These are phyloP conservation scores for Arbacia lixula DNA, from an alignment of 53 echinoderm and acorn worm species.

Conservation along the genomic window DNA sequence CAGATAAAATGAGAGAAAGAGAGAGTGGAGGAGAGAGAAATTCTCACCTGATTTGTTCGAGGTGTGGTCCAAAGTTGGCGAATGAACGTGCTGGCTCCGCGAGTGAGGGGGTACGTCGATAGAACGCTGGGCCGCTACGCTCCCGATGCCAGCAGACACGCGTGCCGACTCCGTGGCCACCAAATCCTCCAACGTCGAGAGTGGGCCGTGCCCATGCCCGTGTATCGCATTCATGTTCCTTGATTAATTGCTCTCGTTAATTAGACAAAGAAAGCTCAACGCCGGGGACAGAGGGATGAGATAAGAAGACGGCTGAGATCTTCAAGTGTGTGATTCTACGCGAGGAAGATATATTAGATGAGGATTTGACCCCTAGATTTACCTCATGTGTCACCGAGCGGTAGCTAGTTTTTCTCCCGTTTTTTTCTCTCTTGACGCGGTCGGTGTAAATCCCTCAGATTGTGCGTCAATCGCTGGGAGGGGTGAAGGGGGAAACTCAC, in stretches of 20 bases:
- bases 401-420: too few relatives aligned
- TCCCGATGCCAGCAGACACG: slow-evolving; percentile 69
- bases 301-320: too few relatives aligned
- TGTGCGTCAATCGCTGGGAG: too few relatives aligned
- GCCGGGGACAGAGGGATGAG: too few relatives aligned
- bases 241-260: slow-evolving; percentile 13
- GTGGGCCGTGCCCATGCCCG: slow-evolving; percentile 50
- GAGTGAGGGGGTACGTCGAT: slow-evolving; percentile 17
- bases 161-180: slow-evolving; percentile 74
- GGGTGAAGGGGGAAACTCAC: too few relatives aligned
- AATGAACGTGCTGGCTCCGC: slow-evolving; percentile 2
- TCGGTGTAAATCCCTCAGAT: too few relatives aligned
- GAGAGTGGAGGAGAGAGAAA: background rate
- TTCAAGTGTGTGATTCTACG: too few relatives aligned
- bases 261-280: slow-evolving; percentile 35
- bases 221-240: slow-evolving; percentile 65
- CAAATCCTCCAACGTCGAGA: slow-evolving; percentile 77
- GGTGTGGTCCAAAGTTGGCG: slow-evolving; percentile 10
- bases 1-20: background rate
- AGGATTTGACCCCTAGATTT: too few relatives aligned
- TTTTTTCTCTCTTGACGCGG: too few relatives aligned
- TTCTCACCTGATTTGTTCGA: slow-evolving; percentile 25
- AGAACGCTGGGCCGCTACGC: slow-evolving; percentile 57
- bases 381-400: too few relatives aligned
- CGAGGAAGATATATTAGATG: too few relatives aligned